phyloP scores from a whole-genome alignment of 2,113 vertebrate species.

The Fulica atra region DNA sequence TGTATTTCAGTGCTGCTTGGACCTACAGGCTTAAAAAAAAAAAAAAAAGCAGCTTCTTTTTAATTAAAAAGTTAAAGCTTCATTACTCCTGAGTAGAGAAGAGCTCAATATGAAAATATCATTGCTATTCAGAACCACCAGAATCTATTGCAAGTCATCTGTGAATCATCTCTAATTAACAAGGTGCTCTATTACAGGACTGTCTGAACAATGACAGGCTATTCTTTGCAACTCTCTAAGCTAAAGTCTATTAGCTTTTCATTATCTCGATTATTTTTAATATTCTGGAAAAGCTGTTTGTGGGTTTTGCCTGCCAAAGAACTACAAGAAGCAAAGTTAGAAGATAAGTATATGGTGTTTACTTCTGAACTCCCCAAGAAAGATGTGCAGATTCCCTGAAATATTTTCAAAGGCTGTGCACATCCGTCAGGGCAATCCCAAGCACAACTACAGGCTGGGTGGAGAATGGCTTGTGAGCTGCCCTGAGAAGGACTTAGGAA shows the following conservation, averaged over 20 bases:
- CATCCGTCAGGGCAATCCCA: too few species aligned
- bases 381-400: neutral
- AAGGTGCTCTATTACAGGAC: constrained; percentile 8
- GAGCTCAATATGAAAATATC: neutral
- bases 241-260: neutral
- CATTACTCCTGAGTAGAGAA: neutral
- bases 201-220: constrained; percentile 43
- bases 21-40: neutral
- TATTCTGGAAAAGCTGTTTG: neutral
- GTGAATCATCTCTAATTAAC: constrained; percentile 44
- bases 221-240: neutral
- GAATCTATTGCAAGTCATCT: constrained; percentile 2
- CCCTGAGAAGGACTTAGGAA: too few species aligned
- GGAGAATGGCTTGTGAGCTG: too few species aligned
- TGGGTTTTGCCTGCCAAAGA: neutral
- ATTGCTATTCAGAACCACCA: neutral
- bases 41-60: neutral
- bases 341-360: neutral
- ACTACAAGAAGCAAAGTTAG: neutral
- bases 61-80: constrained; percentile 20
- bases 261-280: neutral
- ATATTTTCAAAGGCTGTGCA: neutral
- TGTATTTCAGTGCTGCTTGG: neutral
- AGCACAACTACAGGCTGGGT: too few species aligned
- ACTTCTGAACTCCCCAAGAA: neutral